A percentile compares a stretch with the other conserved stretches of the same genome.
Conservation (phyloP, 2,797 vertebrate species). For the Eurystomus glaucurus region DNA sequence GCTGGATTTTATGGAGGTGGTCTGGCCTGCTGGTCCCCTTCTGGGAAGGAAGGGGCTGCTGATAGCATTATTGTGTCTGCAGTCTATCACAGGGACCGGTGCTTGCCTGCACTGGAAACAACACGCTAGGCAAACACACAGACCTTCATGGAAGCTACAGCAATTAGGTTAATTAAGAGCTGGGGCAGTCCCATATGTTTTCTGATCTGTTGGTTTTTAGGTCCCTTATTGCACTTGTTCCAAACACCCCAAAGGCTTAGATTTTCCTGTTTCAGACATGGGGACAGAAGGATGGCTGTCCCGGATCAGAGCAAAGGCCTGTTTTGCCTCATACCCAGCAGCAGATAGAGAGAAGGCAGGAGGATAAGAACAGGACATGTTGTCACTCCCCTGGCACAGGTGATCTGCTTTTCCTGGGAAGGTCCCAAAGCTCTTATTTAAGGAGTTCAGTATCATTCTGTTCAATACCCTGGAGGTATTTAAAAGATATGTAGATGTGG, state of each 20-base stretch:
- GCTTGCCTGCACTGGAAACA: neutral
- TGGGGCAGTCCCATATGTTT: conserved; percentile 59
- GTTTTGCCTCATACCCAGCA: neutral
- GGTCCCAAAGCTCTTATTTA: neutral
- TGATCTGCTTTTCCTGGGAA: neutral
- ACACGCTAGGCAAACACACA: neutral
- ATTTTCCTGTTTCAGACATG: neutral
- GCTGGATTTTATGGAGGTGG: neutral
- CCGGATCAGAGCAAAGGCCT: neutral
- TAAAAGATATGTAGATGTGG: fast-evolving
- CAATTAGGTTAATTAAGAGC: conserved; percentile 68
- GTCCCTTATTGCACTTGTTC: conserved; percentile 42
- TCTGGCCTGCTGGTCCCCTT: neutral
- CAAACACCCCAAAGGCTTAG: neutral
- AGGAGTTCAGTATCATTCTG: neutral
- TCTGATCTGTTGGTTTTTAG: conserved; percentile 49
- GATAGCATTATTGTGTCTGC: neutral
- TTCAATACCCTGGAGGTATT: neutral
- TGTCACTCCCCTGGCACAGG: neutral
- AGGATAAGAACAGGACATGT: neutral
- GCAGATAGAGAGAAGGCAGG: neutral
- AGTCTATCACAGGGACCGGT: neutral
- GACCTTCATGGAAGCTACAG: neutral
- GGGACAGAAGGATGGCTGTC: neutral
- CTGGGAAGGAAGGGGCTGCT: neutral